A percentile compares a stretch with the other conserved stretches of the same genome.
These are phyloP conservation scores for Tenodera sinensis DNA, from an alignment of 2,888 invertebrate species.

Conservation along the genomic window DNA sequence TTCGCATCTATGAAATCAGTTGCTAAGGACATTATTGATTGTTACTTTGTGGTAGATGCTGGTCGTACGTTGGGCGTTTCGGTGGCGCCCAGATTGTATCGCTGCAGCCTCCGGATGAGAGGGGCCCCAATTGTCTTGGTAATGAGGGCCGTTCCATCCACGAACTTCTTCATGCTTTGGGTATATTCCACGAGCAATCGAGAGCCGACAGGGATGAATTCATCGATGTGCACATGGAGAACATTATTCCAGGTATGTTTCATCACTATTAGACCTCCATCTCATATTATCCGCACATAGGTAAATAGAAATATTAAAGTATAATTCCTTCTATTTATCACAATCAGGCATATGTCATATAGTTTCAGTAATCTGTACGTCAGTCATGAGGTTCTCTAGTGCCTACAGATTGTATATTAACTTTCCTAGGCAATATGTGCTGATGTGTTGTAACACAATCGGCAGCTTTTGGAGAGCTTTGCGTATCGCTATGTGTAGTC, in stretches of 20 bases:
- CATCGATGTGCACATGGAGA: constrained; percentile 65
- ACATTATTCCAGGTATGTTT: constrained; percentile 57
- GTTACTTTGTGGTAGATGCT: constrained; percentile 51
- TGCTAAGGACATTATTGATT: too few species aligned
- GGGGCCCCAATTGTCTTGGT: constrained; percentile 61
- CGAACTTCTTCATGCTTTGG: constrained; percentile 76
- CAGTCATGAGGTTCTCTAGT: too few species aligned
- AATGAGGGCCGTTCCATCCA: constrained; percentile 72
- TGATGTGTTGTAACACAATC: too few species aligned
- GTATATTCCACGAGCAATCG: constrained; percentile 78
- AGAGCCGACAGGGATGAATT: constrained; percentile 67
- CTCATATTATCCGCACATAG: neutral
- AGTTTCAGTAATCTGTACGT: too few species aligned
- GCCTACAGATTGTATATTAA: too few species aligned
- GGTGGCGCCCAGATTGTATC: constrained; percentile 73
- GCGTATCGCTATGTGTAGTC: too few species aligned
- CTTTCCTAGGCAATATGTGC: too few species aligned
- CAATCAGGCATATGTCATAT: too few species aligned
- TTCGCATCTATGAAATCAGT: too few species aligned
- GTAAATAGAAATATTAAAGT: too few species aligned
- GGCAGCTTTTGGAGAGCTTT: too few species aligned
- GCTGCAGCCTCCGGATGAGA: constrained; percentile 59
- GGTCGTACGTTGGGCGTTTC: constrained; percentile 70
- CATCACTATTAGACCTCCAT: constrained; percentile 13
- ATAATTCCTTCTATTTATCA: too few species aligned